A percentile compares a stretch with the other conserved stretches of the same genome.
Conservation (phyloP, 2,113 vertebrate genomes). For the Sceloporus tristichus region DNA sequence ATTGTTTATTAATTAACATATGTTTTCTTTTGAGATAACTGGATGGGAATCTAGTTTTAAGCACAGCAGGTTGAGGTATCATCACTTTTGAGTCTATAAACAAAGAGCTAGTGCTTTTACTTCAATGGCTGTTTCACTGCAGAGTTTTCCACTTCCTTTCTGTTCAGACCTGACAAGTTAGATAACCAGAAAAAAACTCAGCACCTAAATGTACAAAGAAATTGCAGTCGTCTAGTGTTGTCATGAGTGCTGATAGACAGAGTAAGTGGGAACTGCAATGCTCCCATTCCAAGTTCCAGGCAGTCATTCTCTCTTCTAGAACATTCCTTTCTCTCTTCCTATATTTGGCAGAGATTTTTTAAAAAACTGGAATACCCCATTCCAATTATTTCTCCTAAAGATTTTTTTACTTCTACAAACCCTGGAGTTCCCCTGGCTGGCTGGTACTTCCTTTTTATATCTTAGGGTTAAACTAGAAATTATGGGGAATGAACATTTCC, state of each 20-base stretch:
- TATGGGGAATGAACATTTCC: too few species aligned
- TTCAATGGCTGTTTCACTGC: conserved; percentile 11
- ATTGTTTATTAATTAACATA: conserved; percentile 51
- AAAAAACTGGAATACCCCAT: too few species aligned
- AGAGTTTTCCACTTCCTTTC: background rate
- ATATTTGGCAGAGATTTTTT: too few species aligned
- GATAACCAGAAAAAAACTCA: conserved; percentile 44
- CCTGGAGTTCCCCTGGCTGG: too few species aligned
- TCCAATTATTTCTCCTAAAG: too few species aligned
- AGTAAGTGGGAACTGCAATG: background rate
- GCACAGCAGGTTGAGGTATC: conserved; percentile 22
- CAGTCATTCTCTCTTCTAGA: background rate
- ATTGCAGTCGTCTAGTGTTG: conserved; percentile 42
- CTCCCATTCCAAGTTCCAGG: background rate
- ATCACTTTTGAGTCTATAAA: conserved; percentile 18
- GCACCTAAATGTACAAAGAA: conserved; percentile 33
- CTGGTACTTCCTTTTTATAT: too few species aligned
- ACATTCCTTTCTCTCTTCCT: too few species aligned
- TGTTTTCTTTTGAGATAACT: conserved; percentile 8
- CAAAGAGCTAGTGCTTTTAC: background rate
- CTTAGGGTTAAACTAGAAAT: too few species aligned
- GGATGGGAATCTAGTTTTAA: conserved; percentile 38
- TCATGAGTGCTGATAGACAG: background rate
- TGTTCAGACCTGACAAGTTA: conserved; percentile 48
- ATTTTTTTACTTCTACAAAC: too few species aligned